A percentile compares a stretch with the other conserved stretches of the same genome.
These are phyloP conservation scores for Takifugu flavidus DNA, from an alignment of 2,113 vertebrate species.

Conservation along the genomic window DNA sequence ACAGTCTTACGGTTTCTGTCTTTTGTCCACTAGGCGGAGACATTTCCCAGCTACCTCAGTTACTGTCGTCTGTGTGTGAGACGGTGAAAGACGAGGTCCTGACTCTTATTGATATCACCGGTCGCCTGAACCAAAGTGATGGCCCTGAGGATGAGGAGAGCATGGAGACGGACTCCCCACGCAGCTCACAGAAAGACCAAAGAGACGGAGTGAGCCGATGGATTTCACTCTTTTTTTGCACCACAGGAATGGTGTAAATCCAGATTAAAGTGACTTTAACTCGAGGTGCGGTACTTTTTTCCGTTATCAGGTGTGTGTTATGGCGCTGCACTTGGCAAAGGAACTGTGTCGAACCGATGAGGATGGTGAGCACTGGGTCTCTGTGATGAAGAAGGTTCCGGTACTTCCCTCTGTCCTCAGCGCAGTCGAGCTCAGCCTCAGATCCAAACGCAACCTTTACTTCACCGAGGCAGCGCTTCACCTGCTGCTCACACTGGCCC, in stretches of 20 bases:
- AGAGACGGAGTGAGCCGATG: slow-evolving; percentile 83
- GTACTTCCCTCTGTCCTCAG: slow-evolving; percentile 87
- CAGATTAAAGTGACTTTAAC: background rate
- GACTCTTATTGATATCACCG: slow-evolving; percentile 85
- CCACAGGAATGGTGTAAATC: background rate
- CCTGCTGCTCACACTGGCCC: slow-evolving; percentile 90
- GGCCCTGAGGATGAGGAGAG: slow-evolving; percentile 87
- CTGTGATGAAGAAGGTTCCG: slow-evolving; percentile 86
- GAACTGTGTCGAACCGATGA: slow-evolving; percentile 91
- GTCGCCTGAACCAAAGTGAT: slow-evolving; percentile 73
- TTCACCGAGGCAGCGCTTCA: slow-evolving; percentile 92
- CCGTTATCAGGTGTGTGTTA: slow-evolving; percentile 85
- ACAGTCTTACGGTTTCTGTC: background rate
- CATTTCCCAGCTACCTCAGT: slow-evolving; percentile 92
- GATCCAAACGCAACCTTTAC: slow-evolving; percentile 91
- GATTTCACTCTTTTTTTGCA: background rate
- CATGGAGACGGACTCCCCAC: slow-evolving; percentile 92
- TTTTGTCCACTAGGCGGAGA: slow-evolving; percentile 76
- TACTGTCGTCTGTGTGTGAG: slow-evolving; percentile 88
- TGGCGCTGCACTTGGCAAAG: slow-evolving; percentile 92
- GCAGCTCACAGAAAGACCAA: slow-evolving; percentile 86
- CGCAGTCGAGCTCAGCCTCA: slow-evolving; percentile 89
- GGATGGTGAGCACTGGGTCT: slow-evolving; percentile 88
- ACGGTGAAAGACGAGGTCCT: slow-evolving; percentile 90
- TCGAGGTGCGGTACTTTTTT: rapidly evolving